Percentiles rank a stretch among this genome's conserved stretches.
Conservation (phyloP, 2,797 vertebrate species). For the Anabas testudineus region DNA sequence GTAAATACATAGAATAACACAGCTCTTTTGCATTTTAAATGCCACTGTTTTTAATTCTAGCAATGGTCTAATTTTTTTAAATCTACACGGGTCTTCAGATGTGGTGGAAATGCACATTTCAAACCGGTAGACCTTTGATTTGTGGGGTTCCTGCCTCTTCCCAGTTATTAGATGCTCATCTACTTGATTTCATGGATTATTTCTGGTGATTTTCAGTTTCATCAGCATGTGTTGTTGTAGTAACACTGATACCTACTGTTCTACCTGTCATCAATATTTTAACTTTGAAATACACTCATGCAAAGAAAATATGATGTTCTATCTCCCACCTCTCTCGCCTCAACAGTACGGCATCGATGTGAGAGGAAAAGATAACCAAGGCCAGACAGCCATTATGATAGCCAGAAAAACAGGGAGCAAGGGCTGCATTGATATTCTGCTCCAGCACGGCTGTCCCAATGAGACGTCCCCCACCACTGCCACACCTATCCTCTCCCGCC, state of each 20-base stretch:
- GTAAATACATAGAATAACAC: no score
- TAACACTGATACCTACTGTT: neutral
- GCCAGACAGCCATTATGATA: conserved; percentile 89
- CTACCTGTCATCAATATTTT: neutral
- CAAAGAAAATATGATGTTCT: neutral
- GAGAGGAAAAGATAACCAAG: conserved; percentile 87
- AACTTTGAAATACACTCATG: neutral
- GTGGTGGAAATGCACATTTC: no score
- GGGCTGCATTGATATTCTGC: conserved; percentile 91
- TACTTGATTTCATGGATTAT: neutral
- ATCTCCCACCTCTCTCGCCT: neutral
- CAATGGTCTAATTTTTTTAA: no score
- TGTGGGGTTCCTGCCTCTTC: neutral
- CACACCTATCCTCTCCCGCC: conserved; percentile 88
- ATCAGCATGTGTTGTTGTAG: neutral
- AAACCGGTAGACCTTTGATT: no score
- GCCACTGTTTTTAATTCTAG: no score
- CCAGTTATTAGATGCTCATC: neutral
- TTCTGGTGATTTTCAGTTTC: neutral
- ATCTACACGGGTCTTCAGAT: no score
- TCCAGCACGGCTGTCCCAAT: conserved; percentile 91
- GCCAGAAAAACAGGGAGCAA: conserved; percentile 89
- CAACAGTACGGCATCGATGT: conserved; percentile 92
- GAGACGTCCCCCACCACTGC: conserved; percentile 87
- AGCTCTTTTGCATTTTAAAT: no score